These are phyloP conservation scores for Drosophila parvula DNA, from an alignment of 1,140 invertebrate species.

Conservation along the genomic window DNA sequence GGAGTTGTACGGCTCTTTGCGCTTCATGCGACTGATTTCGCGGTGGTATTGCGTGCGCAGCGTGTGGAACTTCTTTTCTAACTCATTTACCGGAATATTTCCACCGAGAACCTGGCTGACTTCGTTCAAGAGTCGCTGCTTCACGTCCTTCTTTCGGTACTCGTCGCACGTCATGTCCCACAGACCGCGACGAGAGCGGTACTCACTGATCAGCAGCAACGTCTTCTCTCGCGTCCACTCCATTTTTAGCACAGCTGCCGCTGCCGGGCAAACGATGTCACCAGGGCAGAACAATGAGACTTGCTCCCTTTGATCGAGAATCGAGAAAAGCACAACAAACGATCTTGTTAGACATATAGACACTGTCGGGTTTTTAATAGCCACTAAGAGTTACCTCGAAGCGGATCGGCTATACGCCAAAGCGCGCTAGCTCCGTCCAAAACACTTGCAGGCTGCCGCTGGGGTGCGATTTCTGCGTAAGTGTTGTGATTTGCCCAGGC, in stretches of 20 bases:
- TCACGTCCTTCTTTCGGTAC: conserved; percentile 82
- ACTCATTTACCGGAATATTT: conserved; percentile 72
- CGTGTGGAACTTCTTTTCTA: conserved; percentile 83
- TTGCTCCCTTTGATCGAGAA: conserved; percentile 43
- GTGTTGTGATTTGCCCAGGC: background rate
- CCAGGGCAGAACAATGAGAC: conserved; percentile 46
- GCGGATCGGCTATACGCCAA: conserved; percentile 8
- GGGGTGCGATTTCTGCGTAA: conserved; percentile 1
- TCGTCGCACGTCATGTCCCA: conserved; percentile 84
- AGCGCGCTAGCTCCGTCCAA: conserved; percentile 33
- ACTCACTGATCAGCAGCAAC: conserved; percentile 74
- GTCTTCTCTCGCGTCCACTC: conserved; percentile 83
- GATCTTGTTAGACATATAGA: conserved; percentile 24
- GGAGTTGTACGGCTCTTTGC: conserved; percentile 81
- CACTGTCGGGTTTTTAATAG: conserved; percentile 44
- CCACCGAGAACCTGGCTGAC: conserved; percentile 70
- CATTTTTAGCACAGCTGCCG: conserved; percentile 75
- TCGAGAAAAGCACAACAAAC: conserved; percentile 17
- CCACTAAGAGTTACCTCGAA: conserved; percentile 43
- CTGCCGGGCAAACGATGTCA: conserved; percentile 52
- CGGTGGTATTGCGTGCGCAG: conserved; percentile 81
- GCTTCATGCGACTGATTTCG: conserved; percentile 83
- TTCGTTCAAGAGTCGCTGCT: conserved; percentile 73
- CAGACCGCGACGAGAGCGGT: conserved; percentile 74
- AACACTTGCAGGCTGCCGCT: conserved; percentile 9